These are phyloP conservation scores for Procavia capensis DNA, from an alignment of 2,113 vertebrate species.

Conservation along the genomic window DNA sequence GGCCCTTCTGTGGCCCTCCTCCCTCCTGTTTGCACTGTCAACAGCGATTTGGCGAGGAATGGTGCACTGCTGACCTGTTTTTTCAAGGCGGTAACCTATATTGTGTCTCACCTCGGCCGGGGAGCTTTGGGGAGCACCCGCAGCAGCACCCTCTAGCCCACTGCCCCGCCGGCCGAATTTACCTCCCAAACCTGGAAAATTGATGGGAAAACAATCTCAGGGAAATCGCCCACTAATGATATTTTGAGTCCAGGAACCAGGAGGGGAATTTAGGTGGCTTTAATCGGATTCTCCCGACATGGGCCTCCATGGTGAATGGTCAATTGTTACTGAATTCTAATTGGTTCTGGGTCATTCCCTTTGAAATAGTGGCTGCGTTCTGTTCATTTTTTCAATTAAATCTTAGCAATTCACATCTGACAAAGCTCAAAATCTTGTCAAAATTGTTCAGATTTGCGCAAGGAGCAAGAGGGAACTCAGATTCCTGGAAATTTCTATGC, in stretches of 20 bases:
- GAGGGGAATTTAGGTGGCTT: constrained; percentile 81
- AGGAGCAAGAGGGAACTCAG: constrained; percentile 64
- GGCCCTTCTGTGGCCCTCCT: constrained; percentile 87
- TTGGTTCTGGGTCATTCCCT: constrained; percentile 93
- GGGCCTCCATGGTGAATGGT: constrained; percentile 87
- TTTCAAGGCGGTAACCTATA: constrained; percentile 88
- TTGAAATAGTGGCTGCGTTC: constrained; percentile 87
- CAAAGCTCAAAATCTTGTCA: constrained; percentile 91
- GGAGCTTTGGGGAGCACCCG: constrained; percentile 58
- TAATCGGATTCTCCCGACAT: constrained; percentile 80
- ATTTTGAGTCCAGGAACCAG: constrained; percentile 67
- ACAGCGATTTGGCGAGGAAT: constrained; percentile 89
- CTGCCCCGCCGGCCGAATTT: constrained; percentile 73
- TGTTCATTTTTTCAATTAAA: constrained; percentile 93
- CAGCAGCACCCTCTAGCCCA: constrained; percentile 28
- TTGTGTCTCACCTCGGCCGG: constrained; percentile 83
- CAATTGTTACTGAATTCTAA: constrained; percentile 92
- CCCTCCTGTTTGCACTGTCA: constrained; percentile 90
- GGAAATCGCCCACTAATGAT: constrained; percentile 80
- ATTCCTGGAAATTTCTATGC: constrained; percentile 62
- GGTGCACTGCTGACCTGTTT: constrained; percentile 88
- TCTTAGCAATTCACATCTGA: constrained; percentile 90
- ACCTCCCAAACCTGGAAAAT: constrained; percentile 80
- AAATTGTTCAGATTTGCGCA: constrained; percentile 86
- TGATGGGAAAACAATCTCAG: constrained; percentile 76